phyloP scores from a whole-genome alignment of 2,888 invertebrate species.

The Apoda limacodes region DNA sequence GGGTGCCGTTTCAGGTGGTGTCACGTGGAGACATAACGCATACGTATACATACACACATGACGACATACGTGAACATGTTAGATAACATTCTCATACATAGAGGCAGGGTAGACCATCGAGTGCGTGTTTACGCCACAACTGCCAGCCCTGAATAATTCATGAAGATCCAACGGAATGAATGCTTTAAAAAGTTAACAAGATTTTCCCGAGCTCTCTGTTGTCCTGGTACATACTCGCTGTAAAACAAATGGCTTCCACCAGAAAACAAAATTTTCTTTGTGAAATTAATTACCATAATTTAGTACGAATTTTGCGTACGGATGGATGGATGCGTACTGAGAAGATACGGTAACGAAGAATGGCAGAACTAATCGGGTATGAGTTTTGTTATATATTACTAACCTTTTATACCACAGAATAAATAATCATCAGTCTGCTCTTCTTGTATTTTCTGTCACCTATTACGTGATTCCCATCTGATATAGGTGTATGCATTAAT shows the following conservation, averaged over 20 bases:
- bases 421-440: too few relatives aligned
- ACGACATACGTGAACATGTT: conserved; percentile 10
- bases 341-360: too few relatives aligned
- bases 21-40: too few relatives aligned
- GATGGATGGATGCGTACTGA: too few relatives aligned
- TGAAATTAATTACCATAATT: too few relatives aligned
- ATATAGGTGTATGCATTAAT: too few relatives aligned
- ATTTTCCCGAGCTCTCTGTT: conserved; percentile 61
- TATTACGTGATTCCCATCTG: too few relatives aligned
- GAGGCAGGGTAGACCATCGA: conserved; percentile 19
- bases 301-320: too few relatives aligned
- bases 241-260: conserved; percentile 52
- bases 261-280: conserved; percentile 12
- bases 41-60: conserved; percentile 1
- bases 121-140: conserved; percentile 28
- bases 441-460: too few relatives aligned
- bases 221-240: conserved; percentile 50
- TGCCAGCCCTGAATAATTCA: conserved; percentile 53
- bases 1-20: conserved; percentile 37
- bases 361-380: too few relatives aligned
- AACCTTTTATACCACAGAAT: too few relatives aligned
- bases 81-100: conserved; percentile 5
- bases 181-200: conserved; percentile 67
- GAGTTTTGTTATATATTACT: too few relatives aligned
- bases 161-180: conserved; percentile 52